Base-by-base conservation (phyloP, 2,888 invertebrate genomes). In the Ornithoptera priamus region DNA sequence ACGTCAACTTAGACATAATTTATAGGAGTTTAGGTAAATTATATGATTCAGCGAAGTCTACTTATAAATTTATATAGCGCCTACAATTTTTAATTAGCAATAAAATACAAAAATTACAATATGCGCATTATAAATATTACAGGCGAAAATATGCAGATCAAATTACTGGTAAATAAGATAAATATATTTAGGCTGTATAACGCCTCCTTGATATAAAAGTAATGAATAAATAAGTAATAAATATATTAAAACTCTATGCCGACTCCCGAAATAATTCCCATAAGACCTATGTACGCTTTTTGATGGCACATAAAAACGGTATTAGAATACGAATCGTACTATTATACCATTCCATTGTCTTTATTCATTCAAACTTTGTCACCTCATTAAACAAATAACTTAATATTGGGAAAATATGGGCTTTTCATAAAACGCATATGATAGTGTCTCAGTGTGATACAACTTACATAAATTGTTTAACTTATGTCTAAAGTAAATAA, bases 1-100 rank as follows among this genome's bases (percentile, higher is more conserved):
- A 70, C 72, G 72, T 75, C 72, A 72, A 69, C 63, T 62, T 56
- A 64, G 61, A 71, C 70, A 68, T 71, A 63, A 70, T 74, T 70
- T 76, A 78, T 77, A 46, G 10, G 15, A 46, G 53, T 53, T 53
- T 18, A 53, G 5, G 10, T 53, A n/a, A 53, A 53, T 53, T 3
- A 53, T 53, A 53, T 53, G 8, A 53, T 53, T n/a, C 53, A 0
- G 15, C 2, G 18, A 53, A 2, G 50, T 53, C 5, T n/a, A 18
- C 15, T 46, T 46, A 46, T 17, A 15, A 46, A 46, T 46, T 46
- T 46, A 3, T 46, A 15, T 2, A 46, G 46, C 46, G 46, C 15
- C 46, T 46, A 46, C 46, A 1, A 1, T 46, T 46, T 4, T 46
- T 4, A 12, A 12, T 1, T 12, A 46, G 46, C 12, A 46, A 46